A percentile compares a stretch with the other conserved stretches of the same genome.
Conservation (phyloP, 2,888 invertebrate species). For the Cosmia pyralina region DNA sequence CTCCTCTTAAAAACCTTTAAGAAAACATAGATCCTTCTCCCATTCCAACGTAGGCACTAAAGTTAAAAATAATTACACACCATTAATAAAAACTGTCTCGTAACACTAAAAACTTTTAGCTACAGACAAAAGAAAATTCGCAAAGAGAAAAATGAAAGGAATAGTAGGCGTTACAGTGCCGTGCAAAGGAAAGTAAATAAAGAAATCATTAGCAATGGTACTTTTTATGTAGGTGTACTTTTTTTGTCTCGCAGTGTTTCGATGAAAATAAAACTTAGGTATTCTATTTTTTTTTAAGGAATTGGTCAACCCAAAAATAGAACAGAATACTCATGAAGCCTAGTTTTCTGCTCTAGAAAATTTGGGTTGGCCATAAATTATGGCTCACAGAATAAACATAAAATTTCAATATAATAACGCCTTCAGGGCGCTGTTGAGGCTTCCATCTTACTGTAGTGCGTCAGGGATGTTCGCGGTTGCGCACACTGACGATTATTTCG, state of each 20-base stretch:
- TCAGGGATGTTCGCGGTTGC: no score
- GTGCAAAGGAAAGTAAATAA: conserved; percentile 42
- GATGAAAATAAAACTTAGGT: conserved; percentile 13
- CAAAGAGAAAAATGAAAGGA: conserved; percentile 48
- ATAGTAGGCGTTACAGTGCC: conserved; percentile 28
- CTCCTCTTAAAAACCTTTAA: neutral
- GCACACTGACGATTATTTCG: no score
- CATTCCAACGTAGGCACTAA: neutral
- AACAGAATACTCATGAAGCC: no score
- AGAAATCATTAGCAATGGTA: conserved; percentile 50
- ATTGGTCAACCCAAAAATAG: neutral
- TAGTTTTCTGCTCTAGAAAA: no score
- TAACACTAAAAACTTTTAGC: conserved; percentile 43
- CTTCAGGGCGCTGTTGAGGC: no score
- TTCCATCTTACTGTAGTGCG: no score
- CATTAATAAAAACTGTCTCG: conserved; percentile 23
- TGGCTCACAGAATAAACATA: no score
- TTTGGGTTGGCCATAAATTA: no score
- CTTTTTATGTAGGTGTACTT: conserved; percentile 12
- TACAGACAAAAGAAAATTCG: conserved; percentile 41
- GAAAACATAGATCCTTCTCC: neutral
- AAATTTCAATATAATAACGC: no score
- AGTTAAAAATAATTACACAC: conserved; percentile 39
- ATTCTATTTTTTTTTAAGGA: neutral
- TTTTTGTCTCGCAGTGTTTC: conserved; percentile 25